Percentiles rank a stretch among this genome's conserved stretches.
phyloP scores from a whole-genome alignment of 1,140 invertebrate genomes.

The Chlorops oryzae region DNA sequence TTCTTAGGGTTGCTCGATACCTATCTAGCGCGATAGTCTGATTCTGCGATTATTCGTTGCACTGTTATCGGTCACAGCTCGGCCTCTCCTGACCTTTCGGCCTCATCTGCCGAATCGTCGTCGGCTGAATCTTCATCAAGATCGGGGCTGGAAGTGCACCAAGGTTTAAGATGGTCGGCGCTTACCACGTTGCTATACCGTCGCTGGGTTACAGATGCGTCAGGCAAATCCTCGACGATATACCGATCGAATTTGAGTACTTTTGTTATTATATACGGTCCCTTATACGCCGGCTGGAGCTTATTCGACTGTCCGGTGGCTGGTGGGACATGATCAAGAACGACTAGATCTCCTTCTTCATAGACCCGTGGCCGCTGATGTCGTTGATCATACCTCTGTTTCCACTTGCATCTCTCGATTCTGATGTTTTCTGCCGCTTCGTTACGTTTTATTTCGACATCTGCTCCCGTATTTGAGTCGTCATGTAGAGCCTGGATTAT shows the following conservation, averaged over 20 bases:
- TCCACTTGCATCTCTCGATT: constrained; percentile 6
- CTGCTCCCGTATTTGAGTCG: neutral
- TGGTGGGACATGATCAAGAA: constrained; percentile 1
- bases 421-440: constrained; percentile 2
- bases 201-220: neutral
- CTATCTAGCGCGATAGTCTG: no score
- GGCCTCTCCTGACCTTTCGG: no score
- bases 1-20: no score
- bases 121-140: no score
- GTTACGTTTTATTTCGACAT: neutral
- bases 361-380: neutral
- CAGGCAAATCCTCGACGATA: no score
- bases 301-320: constrained; percentile 2
- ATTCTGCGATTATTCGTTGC: no score
- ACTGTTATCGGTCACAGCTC: no score
- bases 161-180: constrained; percentile 3
- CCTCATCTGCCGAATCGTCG: no score
- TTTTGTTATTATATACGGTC: no score
- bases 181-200: neutral
- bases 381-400: neutral
- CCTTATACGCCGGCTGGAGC: no score
- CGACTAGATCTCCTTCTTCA: neutral
- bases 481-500: constrained; percentile 1
- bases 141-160: no score
- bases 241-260: no score